phyloP scores from a whole-genome alignment of 2,797 vertebrate genomes.

The Thalassophryne amazonica region DNA sequence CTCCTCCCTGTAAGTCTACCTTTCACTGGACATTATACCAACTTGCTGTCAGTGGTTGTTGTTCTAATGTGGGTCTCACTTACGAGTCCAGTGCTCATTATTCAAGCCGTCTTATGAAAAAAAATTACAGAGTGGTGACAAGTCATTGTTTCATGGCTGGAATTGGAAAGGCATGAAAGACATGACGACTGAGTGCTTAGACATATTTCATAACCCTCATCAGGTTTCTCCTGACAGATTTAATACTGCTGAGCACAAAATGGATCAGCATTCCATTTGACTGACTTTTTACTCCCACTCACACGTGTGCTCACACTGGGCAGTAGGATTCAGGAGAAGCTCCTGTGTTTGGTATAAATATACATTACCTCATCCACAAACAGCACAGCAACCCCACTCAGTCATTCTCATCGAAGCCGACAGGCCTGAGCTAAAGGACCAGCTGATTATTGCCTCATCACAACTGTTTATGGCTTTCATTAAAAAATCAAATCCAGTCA shows the following conservation, averaged over 20 bases:
- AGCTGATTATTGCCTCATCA: slow-evolving; percentile 36
- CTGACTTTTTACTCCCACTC: slow-evolving; percentile 53
- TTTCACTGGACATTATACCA: not conserved
- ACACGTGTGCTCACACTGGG: slow-evolving; percentile 17
- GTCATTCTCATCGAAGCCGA: slow-evolving; percentile 29
- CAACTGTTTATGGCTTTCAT: slow-evolving; percentile 52
- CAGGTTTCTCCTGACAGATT: slow-evolving; percentile 42
- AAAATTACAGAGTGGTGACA: slow-evolving; percentile 29
- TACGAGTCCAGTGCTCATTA: slow-evolving; percentile 19
- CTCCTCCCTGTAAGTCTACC: slow-evolving; percentile 4
- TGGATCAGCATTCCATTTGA: slow-evolving; percentile 57
- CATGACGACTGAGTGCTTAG: slow-evolving; percentile 3
- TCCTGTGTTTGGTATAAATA: slow-evolving; percentile 49
- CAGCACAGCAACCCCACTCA: slow-evolving; percentile 25
- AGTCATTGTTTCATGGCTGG: slow-evolving; percentile 38
- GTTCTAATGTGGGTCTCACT: slow-evolving; percentile 16
- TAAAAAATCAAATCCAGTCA: slow-evolving; percentile 50
- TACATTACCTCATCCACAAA: slow-evolving; percentile 61
- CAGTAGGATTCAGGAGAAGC: slow-evolving; percentile 50
- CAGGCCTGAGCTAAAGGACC: slow-evolving; percentile 9
- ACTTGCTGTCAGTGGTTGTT: slow-evolving; percentile 23
- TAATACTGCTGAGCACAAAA: slow-evolving; percentile 32
- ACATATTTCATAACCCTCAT: slow-evolving; percentile 32
- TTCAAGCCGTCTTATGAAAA: not conserved
- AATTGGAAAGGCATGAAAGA: slow-evolving; percentile 38